Conservation (phyloP, 2,113 vertebrate species). For the Tinamus guttatus region DNA sequence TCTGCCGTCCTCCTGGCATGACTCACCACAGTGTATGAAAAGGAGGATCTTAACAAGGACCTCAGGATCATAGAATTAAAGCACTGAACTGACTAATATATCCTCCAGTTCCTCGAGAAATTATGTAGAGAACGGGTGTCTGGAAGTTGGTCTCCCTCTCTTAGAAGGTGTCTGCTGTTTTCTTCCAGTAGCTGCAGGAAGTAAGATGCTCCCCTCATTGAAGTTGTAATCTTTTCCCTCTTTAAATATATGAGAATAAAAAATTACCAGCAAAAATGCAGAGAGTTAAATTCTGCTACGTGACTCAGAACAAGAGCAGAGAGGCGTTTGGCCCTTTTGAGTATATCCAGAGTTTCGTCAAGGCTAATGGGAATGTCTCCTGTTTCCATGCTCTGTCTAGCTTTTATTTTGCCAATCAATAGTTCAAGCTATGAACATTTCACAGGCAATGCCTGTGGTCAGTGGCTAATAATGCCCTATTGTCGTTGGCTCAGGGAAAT, state of each 20-base stretch:
- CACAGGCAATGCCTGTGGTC: constrained; percentile 80
- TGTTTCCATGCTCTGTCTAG: constrained; percentile 65
- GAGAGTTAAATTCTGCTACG: not conserved
- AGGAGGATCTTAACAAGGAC: not conserved
- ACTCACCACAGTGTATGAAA: not conserved
- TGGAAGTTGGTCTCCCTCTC: not conserved
- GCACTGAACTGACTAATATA: not conserved
- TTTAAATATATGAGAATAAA: not conserved
- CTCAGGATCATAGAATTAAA: not conserved
- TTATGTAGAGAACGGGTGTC: not conserved
- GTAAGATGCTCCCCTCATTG: not conserved
- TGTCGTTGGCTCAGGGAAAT: not conserved
- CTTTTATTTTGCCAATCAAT: constrained; percentile 82
- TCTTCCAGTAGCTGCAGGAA: not conserved
- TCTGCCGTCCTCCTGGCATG: not conserved
- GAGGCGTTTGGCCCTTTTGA: not conserved
- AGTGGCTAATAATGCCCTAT: constrained; percentile 80
- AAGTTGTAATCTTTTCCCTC: not conserved
- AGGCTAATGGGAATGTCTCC: not conserved
- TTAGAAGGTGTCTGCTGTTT: rapidly evolving
- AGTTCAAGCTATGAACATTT: constrained; percentile 86
- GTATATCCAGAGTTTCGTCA: constrained; percentile 9
- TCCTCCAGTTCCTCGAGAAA: not conserved
- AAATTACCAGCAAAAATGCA: not conserved
- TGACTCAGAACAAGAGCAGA: not conserved